Percentiles rank a stretch among this genome's conserved stretches.
Evolutionary conservation across 2,888 invertebrate genomes (phyloP).

Genomic region (Drosophila setosimentum): DNA sequence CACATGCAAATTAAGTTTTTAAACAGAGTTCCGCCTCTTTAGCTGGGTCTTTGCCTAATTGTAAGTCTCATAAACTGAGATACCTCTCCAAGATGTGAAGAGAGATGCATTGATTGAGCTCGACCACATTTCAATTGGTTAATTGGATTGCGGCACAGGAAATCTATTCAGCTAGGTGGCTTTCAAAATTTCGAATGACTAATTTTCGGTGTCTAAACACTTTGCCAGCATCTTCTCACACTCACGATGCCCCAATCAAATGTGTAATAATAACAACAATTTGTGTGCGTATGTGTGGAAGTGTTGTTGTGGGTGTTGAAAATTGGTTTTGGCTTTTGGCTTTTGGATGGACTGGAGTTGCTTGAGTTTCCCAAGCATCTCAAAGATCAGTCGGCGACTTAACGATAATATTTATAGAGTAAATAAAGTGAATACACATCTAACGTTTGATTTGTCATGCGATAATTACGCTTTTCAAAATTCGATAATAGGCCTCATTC

Average conservation of each 20-base stretch:
- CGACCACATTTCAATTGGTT: conserved; percentile 37
- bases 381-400: conserved; percentile 31
- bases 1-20: conserved; percentile 4
- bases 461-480: conserved; percentile 80
- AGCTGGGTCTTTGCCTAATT: conserved; percentile 13
- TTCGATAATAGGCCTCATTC: conserved; percentile 78
- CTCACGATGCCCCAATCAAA: conserved; percentile 43
- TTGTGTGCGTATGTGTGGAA: conserved; percentile 8
- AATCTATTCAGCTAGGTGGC: conserved; percentile 53
- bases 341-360: conserved; percentile 18
- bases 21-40: neutral
- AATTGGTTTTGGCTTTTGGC: conserved; percentile 28
- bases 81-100: neutral
- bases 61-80: conserved; percentile 7
- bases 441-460: conserved; percentile 74
- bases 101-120: conserved; percentile 1
- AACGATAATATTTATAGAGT: conserved; percentile 74
- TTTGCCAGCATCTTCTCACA: conserved; percentile 51
- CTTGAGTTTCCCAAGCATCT: conserved; percentile 47
- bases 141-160: conserved; percentile 49
- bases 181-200: conserved; percentile 47
- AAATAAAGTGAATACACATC: conserved; percentile 63
- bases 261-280: conserved; percentile 53
- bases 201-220: conserved; percentile 59
- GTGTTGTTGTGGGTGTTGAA: conserved; percentile 52